phyloP scores from a whole-genome alignment of 2,888 invertebrate species.

The Stenchaetothrips biformis region DNA sequence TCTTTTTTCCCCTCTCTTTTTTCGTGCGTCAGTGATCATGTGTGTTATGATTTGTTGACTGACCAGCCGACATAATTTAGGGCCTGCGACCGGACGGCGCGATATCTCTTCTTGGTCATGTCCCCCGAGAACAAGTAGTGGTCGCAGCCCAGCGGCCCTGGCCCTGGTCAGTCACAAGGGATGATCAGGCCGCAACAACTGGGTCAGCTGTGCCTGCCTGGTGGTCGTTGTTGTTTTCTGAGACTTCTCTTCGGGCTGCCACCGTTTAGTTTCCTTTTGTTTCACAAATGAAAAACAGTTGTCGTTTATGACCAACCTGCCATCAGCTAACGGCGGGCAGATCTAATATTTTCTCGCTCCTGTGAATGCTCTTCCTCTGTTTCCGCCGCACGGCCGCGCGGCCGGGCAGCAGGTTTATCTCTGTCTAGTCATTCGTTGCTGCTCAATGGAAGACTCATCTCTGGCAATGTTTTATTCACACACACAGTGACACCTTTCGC shows the following conservation, averaged over 20 bases:
- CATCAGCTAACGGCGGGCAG: neutral
- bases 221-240: too few relatives aligned
- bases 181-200: too few relatives aligned
- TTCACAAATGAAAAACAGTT: too few relatives aligned
- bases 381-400: neutral
- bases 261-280: too few relatives aligned
- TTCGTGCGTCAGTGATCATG: conserved; percentile 17
- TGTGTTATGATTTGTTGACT: conserved; percentile 19
- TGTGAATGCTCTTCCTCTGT: neutral
- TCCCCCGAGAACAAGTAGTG: neutral
- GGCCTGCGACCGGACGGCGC: neutral
- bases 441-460: conserved; percentile 7
- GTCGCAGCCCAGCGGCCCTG: too few relatives aligned
- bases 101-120: conserved; percentile 16
- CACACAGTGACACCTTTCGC: neutral
- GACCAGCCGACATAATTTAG: conserved; percentile 18
- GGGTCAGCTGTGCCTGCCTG: too few relatives aligned
- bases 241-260: too few relatives aligned
- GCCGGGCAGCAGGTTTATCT: neutral
- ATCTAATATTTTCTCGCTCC: neutral
- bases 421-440: neutral
- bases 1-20: conserved; percentile 14
- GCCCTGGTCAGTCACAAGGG: too few relatives aligned
- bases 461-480: neutral
- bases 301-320: neutral